phyloP scores from a whole-genome alignment of 2,797 vertebrate genomes.

The Sarcoramphus papa region DNA sequence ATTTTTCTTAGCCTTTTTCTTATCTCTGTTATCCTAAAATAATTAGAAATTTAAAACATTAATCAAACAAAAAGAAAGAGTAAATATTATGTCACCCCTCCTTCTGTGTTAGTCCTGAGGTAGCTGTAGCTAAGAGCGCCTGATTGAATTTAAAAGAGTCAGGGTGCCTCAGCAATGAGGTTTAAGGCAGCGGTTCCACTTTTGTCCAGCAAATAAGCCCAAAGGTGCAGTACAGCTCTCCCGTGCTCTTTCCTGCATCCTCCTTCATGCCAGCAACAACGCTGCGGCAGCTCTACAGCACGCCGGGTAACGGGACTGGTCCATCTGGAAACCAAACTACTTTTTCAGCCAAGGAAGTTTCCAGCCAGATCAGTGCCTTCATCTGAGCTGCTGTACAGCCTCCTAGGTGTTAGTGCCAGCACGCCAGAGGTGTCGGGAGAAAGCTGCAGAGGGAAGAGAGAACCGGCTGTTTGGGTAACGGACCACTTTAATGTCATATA shows the following conservation, averaged over 20 bases:
- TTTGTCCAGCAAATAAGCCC: neutral
- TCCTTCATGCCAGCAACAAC: neutral
- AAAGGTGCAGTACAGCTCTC: neutral
- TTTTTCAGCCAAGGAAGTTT: neutral
- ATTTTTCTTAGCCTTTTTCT: neutral
- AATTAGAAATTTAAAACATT: neutral
- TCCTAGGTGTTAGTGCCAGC: too few species aligned
- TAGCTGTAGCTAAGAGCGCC: neutral
- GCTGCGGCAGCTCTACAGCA: neutral
- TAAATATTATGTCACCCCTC: neutral
- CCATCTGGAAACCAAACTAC: neutral
- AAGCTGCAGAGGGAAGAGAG: neutral
- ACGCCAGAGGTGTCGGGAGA: accelerated
- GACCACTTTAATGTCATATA: neutral
- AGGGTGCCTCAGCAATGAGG: neutral
- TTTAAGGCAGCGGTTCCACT: neutral
- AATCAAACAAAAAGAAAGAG: neutral
- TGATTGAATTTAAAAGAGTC: neutral
- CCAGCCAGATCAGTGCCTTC: neutral
- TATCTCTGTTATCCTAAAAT: neutral
- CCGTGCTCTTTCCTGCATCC: neutral
- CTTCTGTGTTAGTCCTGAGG: neutral
- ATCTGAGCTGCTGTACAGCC: neutral
- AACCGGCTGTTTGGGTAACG: neutral
- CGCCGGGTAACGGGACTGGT: neutral